Percentiles rank a stretch among this genome's conserved stretches.
These are phyloP conservation scores for Brachionus sp. DNA, from an alignment of 1,140 invertebrate species.

Conservation along the genomic window DNA sequence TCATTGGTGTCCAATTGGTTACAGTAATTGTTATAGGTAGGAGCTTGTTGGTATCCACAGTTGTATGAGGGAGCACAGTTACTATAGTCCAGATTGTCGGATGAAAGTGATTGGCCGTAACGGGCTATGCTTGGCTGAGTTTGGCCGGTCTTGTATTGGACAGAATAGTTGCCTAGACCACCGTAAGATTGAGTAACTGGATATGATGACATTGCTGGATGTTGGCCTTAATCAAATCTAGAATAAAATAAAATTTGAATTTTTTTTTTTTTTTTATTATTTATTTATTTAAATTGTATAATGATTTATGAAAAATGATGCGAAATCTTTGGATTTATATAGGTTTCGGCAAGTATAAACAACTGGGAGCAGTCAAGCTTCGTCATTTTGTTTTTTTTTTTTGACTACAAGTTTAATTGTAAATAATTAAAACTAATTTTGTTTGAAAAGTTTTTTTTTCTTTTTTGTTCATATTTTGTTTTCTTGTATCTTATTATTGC, in stretches of 20 bases:
- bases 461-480: background rate
- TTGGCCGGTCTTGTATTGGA: background rate
- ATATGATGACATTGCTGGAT: background rate
- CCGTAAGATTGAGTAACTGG: slow-evolving; percentile 23
- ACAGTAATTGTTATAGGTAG: background rate
- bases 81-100: background rate
- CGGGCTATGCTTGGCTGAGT: slow-evolving; percentile 28
- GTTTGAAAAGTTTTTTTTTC: slow-evolving; percentile 16
- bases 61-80: background rate
- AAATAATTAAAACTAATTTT: slow-evolving; percentile 38
- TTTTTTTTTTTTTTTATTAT: background rate
- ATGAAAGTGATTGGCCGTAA: slow-evolving; percentile 21
- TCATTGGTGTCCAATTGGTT: slow-evolving; percentile 39
- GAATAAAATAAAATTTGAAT: background rate
- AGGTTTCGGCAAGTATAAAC: background rate
- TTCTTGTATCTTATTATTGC: background rate
- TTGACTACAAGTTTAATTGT: background rate
- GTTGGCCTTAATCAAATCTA: background rate
- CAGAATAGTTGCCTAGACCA: slow-evolving; percentile 19
- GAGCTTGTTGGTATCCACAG: background rate
- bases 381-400: slow-evolving; percentile 12
- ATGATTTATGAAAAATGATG: slow-evolving; percentile 17
- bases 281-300: slow-evolving; percentile 31
- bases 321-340: background rate
- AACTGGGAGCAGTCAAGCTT: slow-evolving; percentile 2